Evolutionary conservation across 1,140 invertebrate species (phyloP), one percentile per base, ranked within the genome.

Genomic region (Listronotus bonariensis): DNA sequence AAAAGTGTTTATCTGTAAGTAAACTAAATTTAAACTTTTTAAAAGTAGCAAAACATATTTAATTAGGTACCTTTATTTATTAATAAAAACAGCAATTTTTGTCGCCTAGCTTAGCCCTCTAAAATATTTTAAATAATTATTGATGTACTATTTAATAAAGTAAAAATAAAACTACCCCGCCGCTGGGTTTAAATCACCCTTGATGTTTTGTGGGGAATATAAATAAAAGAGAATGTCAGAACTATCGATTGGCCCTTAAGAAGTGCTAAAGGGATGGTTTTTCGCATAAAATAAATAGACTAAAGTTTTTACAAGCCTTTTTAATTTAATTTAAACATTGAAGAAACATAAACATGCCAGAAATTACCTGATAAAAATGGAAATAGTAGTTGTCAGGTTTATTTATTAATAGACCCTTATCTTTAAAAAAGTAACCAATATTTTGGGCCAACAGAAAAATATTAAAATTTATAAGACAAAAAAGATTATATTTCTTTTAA

Each of bases 241-340:
- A 69, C 52, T 73, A 73, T 73, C 67, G 71, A 73, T 73, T 73
- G 66, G 61, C 53, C 40, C 61, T 49, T 20, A 62, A 60, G 64
- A 68, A 54, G 56, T 41, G 56, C 46, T 40, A 26, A 55, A 63
- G 53, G 61, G 61, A 38, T 49, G 45, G 45, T 49, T 56, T 41
- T 17, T 12, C 9, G 18, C 14, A 6, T 36, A 34, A 52, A 62
- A 52, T 51, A 60, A 60, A 51, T 41, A 36, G 43, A 12, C 31
- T 20, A 26, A 48, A 48, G 15, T 48, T 48, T 20, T 20, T 48
- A 10, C 0, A 20, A 17, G 7, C 10, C 26, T 6, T n/a, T 18
- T 15, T 10, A 34, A 60, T 31, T 60, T 40, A 60, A 60, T 41
- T 51, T 49, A 40, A 41, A 15, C 45, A 45, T 51, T 60, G 32